Conservation (phyloP, 2,888 invertebrate species). For the Ctena decussata region DNA sequence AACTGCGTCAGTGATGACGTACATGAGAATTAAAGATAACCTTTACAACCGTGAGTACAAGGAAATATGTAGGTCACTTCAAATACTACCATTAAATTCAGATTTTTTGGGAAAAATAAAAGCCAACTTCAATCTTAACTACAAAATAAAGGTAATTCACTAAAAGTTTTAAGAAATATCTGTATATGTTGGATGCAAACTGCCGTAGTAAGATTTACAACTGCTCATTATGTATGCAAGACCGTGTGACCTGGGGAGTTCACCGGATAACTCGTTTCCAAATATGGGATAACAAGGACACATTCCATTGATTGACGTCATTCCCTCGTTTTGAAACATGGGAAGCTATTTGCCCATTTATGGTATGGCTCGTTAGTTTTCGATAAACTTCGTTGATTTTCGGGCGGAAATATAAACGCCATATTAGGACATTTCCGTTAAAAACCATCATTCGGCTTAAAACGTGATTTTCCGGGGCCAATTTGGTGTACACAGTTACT, state of each 20-base stretch:
- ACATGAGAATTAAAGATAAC: conserved; percentile 63
- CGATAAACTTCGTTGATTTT: conserved; percentile 56
- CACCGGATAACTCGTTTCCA: conserved; percentile 76
- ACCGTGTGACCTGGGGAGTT: conserved; percentile 59
- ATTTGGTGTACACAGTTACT: background rate
- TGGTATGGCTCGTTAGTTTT: conserved; percentile 62
- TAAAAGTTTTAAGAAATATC: conserved; percentile 2
- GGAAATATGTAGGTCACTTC: conserved; percentile 58
- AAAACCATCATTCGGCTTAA: background rate
- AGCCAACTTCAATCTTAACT: conserved; percentile 23
- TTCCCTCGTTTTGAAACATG: conserved; percentile 36
- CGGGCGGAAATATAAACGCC: conserved; percentile 59
- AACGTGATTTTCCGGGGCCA: background rate
- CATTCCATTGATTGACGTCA: conserved; percentile 73
- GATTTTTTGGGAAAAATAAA: conserved; percentile 10
- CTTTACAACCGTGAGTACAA: conserved; percentile 51
- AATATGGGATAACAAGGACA: conserved; percentile 80
- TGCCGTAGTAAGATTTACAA: conserved; percentile 64
- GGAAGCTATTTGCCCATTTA: conserved; percentile 67
- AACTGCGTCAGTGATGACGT: conserved; percentile 73
- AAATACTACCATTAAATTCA: conserved; percentile 8
- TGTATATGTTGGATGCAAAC: conserved; percentile 55
- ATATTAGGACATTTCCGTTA: conserved; percentile 65
- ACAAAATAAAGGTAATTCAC: conserved; percentile 21
- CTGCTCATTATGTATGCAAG: conserved; percentile 43